Conservation (phyloP, 2,888 invertebrate species). For the Drosophila engyochracea region DNA sequence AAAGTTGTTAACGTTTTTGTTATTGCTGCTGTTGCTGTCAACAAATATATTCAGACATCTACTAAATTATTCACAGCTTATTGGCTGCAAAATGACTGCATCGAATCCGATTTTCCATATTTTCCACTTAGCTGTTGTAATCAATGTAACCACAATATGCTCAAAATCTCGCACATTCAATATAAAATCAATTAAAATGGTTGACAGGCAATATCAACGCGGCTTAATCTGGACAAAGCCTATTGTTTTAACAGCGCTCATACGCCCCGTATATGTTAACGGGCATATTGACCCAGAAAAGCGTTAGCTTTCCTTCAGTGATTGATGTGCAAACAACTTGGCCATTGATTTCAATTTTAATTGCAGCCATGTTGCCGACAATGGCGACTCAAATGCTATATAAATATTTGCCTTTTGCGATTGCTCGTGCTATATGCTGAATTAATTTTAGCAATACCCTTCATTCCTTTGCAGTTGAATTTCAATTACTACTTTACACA, state of each 20-base stretch:
- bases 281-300: constrained; percentile 22
- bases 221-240: constrained; percentile 11
- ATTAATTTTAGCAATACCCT: neutral
- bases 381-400: neutral
- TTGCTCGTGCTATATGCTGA: neutral
- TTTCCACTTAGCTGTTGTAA: neutral
- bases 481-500: neutral
- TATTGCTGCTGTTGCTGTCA: constrained; percentile 17
- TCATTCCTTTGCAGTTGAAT: neutral
- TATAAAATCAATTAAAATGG: constrained; percentile 66
- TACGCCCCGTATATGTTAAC: constrained; percentile 24
- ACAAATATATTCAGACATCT: constrained; percentile 33
- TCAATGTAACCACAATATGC: constrained; percentile 14
- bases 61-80: constrained; percentile 57
- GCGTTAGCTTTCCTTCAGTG: constrained; percentile 9
- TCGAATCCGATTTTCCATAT: constrained; percentile 36
- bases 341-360: constrained; percentile 43
- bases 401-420: constrained; percentile 3
- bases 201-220: constrained; percentile 21
- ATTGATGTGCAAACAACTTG: constrained; percentile 41
- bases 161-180: constrained; percentile 25
- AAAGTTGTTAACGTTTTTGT: constrained; percentile 4
- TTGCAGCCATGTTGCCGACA: constrained; percentile 32
- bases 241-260: constrained; percentile 25
- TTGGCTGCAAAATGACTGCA: constrained; percentile 27